phyloP scores from a whole-genome alignment of 2,113 vertebrate genomes.

The Accipiter virgatus region DNA sequence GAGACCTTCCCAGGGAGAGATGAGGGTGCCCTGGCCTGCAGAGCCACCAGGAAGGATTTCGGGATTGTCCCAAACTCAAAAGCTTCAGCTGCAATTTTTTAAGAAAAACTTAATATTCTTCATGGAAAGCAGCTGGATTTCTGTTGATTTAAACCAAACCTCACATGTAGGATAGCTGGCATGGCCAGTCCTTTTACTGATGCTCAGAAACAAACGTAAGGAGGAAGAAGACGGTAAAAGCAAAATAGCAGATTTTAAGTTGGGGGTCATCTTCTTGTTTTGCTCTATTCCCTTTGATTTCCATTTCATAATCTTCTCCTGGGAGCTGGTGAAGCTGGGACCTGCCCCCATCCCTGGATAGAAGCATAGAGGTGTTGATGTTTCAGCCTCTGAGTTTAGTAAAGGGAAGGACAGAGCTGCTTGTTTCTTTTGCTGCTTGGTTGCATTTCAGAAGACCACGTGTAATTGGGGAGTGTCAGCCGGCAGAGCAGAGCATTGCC shows the following conservation, averaged over 20 bases:
- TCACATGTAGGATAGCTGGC: background rate
- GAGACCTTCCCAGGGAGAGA: background rate
- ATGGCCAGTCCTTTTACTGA: background rate
- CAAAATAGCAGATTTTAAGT: background rate
- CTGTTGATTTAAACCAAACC: background rate
- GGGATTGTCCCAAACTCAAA: background rate
- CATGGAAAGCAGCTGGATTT: background rate
- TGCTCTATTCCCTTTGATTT: background rate
- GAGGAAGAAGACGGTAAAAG: background rate
- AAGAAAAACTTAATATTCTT: background rate
- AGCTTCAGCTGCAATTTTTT: background rate
- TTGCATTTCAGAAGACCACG: rapidly evolving
- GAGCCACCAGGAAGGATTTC: background rate
- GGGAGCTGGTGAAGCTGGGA: background rate
- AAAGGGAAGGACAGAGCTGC: background rate
- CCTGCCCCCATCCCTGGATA: background rate
- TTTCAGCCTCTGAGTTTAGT: background rate
- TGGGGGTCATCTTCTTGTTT: background rate
- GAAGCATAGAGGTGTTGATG: background rate
- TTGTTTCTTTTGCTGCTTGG: background rate
- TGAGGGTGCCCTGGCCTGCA: background rate
- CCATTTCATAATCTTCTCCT: background rate
- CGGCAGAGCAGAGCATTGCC: background rate
- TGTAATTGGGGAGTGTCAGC: background rate
- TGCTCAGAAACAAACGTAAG: background rate